Evolutionary conservation across 2,113 vertebrate species (phyloP), one percentile per base, ranked within the genome.

Genomic region (Lagenorhynchus albirostris): DNA sequence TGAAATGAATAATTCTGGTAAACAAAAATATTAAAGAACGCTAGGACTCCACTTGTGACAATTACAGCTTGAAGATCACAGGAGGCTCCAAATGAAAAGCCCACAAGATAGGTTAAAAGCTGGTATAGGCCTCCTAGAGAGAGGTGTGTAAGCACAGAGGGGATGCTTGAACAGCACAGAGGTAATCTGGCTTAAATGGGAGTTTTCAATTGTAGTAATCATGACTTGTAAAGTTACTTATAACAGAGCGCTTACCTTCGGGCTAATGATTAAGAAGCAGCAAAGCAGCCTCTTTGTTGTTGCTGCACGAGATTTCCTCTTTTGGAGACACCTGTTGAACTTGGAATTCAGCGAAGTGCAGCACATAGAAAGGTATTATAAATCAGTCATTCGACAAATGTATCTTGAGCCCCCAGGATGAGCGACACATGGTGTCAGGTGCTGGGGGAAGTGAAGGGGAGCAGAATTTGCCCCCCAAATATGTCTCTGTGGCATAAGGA

Each of bases 21-120:
- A 97, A 94, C 18, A 95, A 92, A 94, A 96, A 97, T 88, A 93
- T 95, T 81, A 86, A 96, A 95, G 87, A 50, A 67, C 91, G 89
- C 91, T 41, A 68, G 55, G 41, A 55, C 31, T n/a, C 92, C 83
- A 73, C 86, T 95, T 97, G 85, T 80, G 92, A 94, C 97, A 98
- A 97, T 97, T 81, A 74, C 63, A 96, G 68, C 85, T 93, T 70
- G 82, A 77, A 67, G 81, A 93, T 63, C 63, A 53, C 80, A 83
- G 73, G 89, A 93, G 95, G 36, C 92, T 91, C 38, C 29, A 55
- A 81, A 73, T 83, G 60, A 93, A 97, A 98, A 96, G 71, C 85
- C 26, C 79, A 31, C 53, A 36, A 1, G 33, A 74, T 77, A 89
- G 62, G 67, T 94, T 95, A 82, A 97, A 97, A 97, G 73, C 89